phyloP scores from a whole-genome alignment of 92 coral and sea anemone species.

The Porites evermanni region DNA sequence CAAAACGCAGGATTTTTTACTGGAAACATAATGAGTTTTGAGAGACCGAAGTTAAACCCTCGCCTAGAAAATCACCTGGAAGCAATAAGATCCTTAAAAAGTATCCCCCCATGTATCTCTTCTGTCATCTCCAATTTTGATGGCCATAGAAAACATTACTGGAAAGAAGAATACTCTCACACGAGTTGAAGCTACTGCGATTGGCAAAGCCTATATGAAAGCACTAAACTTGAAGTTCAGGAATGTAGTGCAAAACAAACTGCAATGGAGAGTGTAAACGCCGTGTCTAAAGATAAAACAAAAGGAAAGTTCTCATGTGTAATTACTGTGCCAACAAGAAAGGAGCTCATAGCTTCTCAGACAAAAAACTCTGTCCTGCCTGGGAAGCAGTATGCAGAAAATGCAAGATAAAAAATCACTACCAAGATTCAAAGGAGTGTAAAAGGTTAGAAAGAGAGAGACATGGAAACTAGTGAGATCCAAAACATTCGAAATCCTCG shows the following conservation, averaged over 20 bases:
- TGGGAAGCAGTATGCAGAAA: constrained; percentile 17
- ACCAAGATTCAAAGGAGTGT: constrained; percentile 37
- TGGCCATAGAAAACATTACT: neutral
- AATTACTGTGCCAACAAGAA: too few species aligned
- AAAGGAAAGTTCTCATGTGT: neutral
- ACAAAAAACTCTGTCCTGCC: constrained; percentile 6
- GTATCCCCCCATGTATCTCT: too few species aligned
- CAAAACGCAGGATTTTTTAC: constrained; percentile 12
- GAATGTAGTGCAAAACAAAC: neutral
- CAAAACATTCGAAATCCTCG: neutral
- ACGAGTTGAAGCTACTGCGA: constrained; percentile 9
- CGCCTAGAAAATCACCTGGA: constrained; percentile 35
- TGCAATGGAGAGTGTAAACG: neutral
- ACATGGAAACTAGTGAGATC: neutral
- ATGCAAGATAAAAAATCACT: constrained; percentile 39
- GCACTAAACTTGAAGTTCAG: constrained; percentile 29
- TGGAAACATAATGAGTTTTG: constrained; percentile 36
- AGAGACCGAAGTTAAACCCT: constrained; percentile 49
- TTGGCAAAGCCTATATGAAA: constrained; percentile 34
- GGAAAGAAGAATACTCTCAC: constrained; percentile 30
- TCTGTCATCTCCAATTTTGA: too few species aligned
- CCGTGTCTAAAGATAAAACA: constrained; percentile 32
- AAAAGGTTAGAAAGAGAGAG: constrained; percentile 13
- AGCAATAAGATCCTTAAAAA: constrained; percentile 25
- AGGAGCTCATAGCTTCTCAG: too few species aligned